These are phyloP conservation scores for Falco punctatus DNA, from an alignment of 2,113 vertebrate species.

Conservation along the genomic window DNA sequence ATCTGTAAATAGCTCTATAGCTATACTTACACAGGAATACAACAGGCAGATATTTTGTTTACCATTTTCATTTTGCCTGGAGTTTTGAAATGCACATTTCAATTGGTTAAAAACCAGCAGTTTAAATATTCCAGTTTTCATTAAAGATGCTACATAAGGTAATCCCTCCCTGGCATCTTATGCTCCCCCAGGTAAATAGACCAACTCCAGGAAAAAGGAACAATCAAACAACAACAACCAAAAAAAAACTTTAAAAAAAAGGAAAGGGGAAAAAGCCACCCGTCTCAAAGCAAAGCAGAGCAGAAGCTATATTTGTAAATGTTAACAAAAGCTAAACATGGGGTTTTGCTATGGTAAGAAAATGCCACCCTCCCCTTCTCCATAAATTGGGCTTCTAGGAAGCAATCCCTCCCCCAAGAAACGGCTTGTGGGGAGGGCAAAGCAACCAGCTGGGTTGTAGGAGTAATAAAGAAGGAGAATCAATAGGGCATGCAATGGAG, in stretches of 20 bases:
- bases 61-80: slow-evolving; percentile 47
- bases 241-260: neutral
- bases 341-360: slow-evolving; percentile 80
- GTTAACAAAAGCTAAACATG: slow-evolving; percentile 83
- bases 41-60: slow-evolving; percentile 46
- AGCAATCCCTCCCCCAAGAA: slow-evolving; percentile 87
- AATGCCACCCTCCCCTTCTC: slow-evolving; percentile 84
- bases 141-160: slow-evolving; percentile 9
- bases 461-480: slow-evolving; percentile 99
- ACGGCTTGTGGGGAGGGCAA: slow-evolving; percentile 92
- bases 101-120: slow-evolving; percentile 37
- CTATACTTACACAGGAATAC: neutral
- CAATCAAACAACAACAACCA: neutral
- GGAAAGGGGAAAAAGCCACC: neutral
- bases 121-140: slow-evolving; percentile 41
- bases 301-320: slow-evolving; percentile 78
- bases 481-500: slow-evolving; percentile 99
- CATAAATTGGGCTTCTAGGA: slow-evolving; percentile 90
- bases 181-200: neutral
- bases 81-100: slow-evolving; percentile 49
- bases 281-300: neutral
- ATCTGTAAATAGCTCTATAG: slow-evolving; percentile 65
- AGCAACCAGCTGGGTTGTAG: slow-evolving; percentile 99
- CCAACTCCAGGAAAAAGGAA: neutral
- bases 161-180: neutral